Conservation (phyloP, 2,888 invertebrate species). For the Lacanobia wlatinum region DNA sequence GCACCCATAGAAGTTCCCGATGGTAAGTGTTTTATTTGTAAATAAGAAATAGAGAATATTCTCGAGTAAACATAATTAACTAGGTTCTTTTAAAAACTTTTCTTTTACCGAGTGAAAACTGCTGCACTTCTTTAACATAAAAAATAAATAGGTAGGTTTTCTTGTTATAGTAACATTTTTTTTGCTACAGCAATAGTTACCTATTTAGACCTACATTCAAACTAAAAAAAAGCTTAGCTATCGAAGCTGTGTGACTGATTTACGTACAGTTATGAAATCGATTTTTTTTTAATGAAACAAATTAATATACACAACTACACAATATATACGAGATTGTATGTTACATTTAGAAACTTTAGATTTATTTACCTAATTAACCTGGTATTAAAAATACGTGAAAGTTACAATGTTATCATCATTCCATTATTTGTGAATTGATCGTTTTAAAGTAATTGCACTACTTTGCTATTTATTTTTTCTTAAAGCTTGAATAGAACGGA, state of each 20-base stretch:
- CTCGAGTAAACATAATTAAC: conserved; percentile 15
- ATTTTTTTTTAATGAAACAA: too few relatives aligned
- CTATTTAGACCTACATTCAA: too few relatives aligned
- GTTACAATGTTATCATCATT: neutral
- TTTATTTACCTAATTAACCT: too few relatives aligned
- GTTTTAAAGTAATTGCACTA: conserved; percentile 14
- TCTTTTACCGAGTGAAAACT: neutral
- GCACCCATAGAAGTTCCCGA: conserved; percentile 88
- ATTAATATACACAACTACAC: too few relatives aligned
- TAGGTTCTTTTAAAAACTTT: neutral
- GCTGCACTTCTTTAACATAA: neutral
- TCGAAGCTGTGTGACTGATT: too few relatives aligned
- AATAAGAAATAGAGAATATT: conserved; percentile 45
- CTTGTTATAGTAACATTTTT: neutral
- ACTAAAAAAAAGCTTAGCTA: too few relatives aligned
- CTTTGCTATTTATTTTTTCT: neutral
- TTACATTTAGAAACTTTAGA: too few relatives aligned
- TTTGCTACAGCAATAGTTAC: neutral
- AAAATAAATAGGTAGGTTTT: neutral
- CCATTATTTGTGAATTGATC: neutral
- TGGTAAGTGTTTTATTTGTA: conserved; percentile 79
- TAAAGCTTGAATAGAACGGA: conserved; percentile 5
- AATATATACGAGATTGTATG: too few relatives aligned
- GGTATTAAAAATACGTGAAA: neutral
- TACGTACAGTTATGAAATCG: too few relatives aligned